Evolutionary conservation across 37 sponge, comb jelly and placozoan genomes (phyloP), one percentile per base, ranked within the genome.

Genomic region (Mnemiopsis leidyi): DNA sequence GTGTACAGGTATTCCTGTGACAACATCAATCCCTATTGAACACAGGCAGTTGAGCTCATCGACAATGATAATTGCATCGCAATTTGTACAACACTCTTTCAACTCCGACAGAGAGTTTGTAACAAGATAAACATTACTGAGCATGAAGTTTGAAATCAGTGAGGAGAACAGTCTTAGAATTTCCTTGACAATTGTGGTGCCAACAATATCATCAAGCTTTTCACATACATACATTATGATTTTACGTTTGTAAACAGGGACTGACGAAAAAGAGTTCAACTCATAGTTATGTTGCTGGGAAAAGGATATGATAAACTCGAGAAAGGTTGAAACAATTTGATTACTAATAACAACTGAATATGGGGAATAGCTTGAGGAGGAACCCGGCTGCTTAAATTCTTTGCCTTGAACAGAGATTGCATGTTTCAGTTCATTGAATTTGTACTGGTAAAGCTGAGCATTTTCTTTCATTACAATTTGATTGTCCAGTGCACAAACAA

Each of bases 401-500:
- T 23, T 40, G n/a, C 61, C 40, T 25, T 39, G 40, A 85, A 85
- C 30, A n/a, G 90, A 36, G 1, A 85, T 85, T 25, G 39, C 90
- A 39, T 85, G 38, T 39, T 85, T 21, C 2, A 85, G 61, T 40
- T 39, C 90, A 38, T 2, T 85, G 0, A 85, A 39, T 39, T 85
- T 85, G 25, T 40, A 25, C 48, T 40, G 90, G 24, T 85, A 85
- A 61, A 85, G 35, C 48, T 85, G 40, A 18, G 39, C 35, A 85
- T 85, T 85, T 85, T 85, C 61, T 28, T 40, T 85, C 90, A 85
- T 85, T n/a, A 61, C 90, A 13, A 85, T 39, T 39, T 85, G 90
- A 33, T 40, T 39, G 30, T 85, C 90, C 23, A 85, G 26, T 16
- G 90, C 90, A 39, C 90, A 85, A 2, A 85, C 9, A 23, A 85